Conservation (phyloP, 2,888 invertebrate species). For the Apodemia duryi region DNA sequence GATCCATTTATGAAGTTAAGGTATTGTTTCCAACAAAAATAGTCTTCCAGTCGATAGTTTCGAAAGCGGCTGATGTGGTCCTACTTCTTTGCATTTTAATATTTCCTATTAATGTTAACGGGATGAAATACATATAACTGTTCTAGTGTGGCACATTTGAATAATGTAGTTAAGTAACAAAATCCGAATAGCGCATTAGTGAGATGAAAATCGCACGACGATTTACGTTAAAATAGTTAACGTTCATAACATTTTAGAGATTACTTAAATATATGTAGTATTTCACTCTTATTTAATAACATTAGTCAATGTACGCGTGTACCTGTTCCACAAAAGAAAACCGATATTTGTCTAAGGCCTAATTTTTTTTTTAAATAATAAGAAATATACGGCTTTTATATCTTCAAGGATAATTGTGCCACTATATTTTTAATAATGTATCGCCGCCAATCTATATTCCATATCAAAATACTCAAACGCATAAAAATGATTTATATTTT, state of each 20-base stretch:
- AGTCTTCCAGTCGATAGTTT: constrained; percentile 68
- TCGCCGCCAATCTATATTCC: background rate
- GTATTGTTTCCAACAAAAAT: constrained; percentile 39
- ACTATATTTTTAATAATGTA: background rate
- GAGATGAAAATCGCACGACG: constrained; percentile 32
- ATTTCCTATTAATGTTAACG: constrained; percentile 36
- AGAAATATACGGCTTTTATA: constrained; percentile 23
- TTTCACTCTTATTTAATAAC: constrained; percentile 52
- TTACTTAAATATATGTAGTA: constrained; percentile 36
- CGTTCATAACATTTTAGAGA: constrained; percentile 34
- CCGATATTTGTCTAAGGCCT: constrained; percentile 54
- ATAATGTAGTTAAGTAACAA: constrained; percentile 20
- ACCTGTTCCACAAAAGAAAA: constrained; percentile 52
- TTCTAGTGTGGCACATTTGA: constrained; percentile 34
- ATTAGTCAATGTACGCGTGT: constrained; percentile 60
- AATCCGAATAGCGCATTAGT: constrained; percentile 18
- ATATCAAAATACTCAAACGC: constrained; percentile 7
- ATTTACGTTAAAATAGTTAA: constrained; percentile 41
- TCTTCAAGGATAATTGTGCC: constrained; percentile 20
- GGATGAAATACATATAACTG: constrained; percentile 24
- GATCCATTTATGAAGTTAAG: constrained; percentile 19
- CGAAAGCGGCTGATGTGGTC: constrained; percentile 39
- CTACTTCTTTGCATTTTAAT: constrained; percentile 45
- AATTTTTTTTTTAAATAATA: constrained; percentile 39
- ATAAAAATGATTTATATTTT: background rate